phyloP scores from a whole-genome alignment of 1,140 invertebrate genomes.

The Leptinotarsa lineolata region DNA sequence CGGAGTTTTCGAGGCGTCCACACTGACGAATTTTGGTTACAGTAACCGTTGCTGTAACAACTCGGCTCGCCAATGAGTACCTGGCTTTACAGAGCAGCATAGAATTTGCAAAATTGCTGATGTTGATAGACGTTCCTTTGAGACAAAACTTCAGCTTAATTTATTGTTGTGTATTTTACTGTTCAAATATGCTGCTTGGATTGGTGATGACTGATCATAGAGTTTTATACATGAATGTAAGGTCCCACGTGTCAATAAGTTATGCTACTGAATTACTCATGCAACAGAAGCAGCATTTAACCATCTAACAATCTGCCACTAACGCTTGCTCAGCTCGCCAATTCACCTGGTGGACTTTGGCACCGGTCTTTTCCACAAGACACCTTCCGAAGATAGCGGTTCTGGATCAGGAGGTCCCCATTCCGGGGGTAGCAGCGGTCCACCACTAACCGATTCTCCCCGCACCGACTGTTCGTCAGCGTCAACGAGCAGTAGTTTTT shows the following conservation, averaged over 20 bases:
- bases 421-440: constrained; percentile 54
- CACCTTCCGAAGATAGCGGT: constrained; percentile 80
- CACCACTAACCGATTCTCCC: constrained; percentile 57
- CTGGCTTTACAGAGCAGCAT: no score
- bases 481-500: constrained; percentile 49
- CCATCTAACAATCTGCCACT: constrained; percentile 21
- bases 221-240: no score
- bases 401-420: constrained; percentile 52
- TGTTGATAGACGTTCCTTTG: no score
- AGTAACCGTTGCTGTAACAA: no score
- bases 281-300: not conserved
- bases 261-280: not conserved
- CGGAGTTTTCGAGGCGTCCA: no score
- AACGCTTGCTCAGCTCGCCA: constrained; percentile 68
- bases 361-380: constrained; percentile 84
- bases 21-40: no score
- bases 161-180: no score
- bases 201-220: no score
- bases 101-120: no score
- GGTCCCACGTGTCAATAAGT: not conserved
- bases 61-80: no score
- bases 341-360: constrained; percentile 89
- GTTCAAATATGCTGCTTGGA: no score
- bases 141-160: no score
- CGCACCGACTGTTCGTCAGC: constrained; percentile 7